Conservation (phyloP, 2,113 vertebrate genomes). For the Mormyrus iriodes region DNA sequence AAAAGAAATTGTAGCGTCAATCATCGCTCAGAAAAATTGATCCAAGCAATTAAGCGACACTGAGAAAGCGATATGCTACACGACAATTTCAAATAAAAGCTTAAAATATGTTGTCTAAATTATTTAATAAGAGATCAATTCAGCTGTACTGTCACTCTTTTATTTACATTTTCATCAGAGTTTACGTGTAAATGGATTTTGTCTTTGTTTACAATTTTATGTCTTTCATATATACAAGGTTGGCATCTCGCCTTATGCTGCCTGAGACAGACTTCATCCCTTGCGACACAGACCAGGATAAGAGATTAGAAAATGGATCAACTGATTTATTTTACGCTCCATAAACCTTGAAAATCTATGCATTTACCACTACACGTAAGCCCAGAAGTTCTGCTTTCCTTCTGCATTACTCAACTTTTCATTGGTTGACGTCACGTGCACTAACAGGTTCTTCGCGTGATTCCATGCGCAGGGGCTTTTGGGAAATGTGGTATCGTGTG, state of each 20-base stretch:
- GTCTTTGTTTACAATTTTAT: not conserved
- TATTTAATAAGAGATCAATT: not conserved
- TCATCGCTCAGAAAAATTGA: not conserved
- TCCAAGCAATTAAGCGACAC: not conserved
- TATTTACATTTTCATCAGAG: not conserved
- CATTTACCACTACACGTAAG: not conserved
- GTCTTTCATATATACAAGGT: not conserved
- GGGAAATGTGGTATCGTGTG: not conserved
- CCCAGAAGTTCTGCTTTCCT: not conserved
- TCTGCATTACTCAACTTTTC: conserved; percentile 13
- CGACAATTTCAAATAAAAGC: not conserved
- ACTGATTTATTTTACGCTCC: not conserved
- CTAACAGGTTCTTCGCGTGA: not conserved
- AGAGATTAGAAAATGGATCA: not conserved
- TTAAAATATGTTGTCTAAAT: not conserved
- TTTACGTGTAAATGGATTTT: not conserved
- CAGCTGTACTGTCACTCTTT: not conserved
- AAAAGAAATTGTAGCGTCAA: not conserved
- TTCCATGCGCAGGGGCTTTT: not conserved
- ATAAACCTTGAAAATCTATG: not conserved
- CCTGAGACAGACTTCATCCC: not conserved
- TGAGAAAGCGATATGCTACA: not conserved
- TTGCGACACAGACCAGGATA: not conserved
- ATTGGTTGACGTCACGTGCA: conserved; percentile 4
- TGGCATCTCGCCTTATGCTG: not conserved